A percentile compares a stretch with the other conserved stretches of the same genome.
Conservation (phyloP, 2,888 invertebrate genomes). For the Athrips mouffetella region DNA sequence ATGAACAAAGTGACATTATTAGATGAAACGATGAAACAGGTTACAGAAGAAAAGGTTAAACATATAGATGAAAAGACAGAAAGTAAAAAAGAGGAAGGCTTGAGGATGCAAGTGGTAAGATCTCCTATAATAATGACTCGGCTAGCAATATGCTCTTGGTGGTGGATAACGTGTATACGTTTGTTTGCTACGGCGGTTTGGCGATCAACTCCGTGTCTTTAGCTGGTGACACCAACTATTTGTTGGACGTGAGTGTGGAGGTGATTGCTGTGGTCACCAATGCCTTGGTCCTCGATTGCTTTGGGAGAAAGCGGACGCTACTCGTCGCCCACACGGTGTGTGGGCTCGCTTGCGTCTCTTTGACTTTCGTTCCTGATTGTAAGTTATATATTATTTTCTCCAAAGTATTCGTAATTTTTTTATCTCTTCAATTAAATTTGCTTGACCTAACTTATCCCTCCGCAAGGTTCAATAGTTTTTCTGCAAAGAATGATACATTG, state of each 20-base stretch:
- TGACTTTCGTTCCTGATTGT: slow-evolving; percentile 73
- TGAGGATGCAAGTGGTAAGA: slow-evolving; percentile 56
- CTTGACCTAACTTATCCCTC: too few relatives aligned
- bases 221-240: slow-evolving; percentile 87
- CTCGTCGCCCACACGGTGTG: slow-evolving; percentile 78
- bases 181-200: slow-evolving; percentile 89
- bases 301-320: slow-evolving; percentile 81
- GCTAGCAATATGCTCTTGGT: slow-evolving; percentile 70
- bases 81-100: slow-evolving; percentile 37
- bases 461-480: too few relatives aligned
- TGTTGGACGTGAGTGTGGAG: slow-evolving; percentile 82
- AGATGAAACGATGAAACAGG: slow-evolving; percentile 62
- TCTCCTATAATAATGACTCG: slow-evolving; percentile 65
- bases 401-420: too few relatives aligned
- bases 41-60: slow-evolving; percentile 56
- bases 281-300: slow-evolving; percentile 79
- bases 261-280: slow-evolving; percentile 84
- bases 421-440: too few relatives aligned
- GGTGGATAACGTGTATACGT: slow-evolving; percentile 89
- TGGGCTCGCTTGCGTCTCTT: slow-evolving; percentile 71
- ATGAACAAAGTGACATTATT: slow-evolving; percentile 76
- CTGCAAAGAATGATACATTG: too few relatives aligned
- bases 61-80: slow-evolving; percentile 42
- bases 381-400: too few relatives aligned
- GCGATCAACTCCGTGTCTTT: slow-evolving; percentile 87